Evolutionary conservation across 2,797 vertebrate species (phyloP), one percentile per base, ranked within the genome.

Genomic region (Chanos chanos): DNA sequence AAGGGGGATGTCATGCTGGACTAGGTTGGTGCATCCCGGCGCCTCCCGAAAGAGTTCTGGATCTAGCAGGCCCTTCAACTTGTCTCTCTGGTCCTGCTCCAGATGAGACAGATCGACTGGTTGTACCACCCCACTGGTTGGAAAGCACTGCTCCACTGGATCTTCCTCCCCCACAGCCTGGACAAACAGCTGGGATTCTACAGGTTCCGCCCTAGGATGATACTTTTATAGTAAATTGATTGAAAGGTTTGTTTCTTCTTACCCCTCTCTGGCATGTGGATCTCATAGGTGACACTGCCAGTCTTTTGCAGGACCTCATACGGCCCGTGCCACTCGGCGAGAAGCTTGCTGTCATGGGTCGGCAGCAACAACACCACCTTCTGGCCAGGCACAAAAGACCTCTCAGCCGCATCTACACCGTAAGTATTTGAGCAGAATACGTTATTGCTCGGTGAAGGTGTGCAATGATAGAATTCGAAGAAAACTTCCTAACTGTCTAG

Each of bases 321-420:
- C n/a, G n/a, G n/a, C n/a, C n/a, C n/a, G n/a, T n/a, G n/a, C n/a
- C n/a, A n/a, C n/a, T n/a, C n/a, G n/a, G n/a, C n/a, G n/a, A 56
- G 3, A 3, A 49, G 9, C 21, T 48, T 56, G 33, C 21, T 62
- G 10, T 48, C 51, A 19, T 5, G 22, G n/a, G 44, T 57, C 2
- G 66, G 44, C 1, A 68, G 41, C 5, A 68, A 8, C 1, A 68
- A 18, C n/a, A 50, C 5, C 27, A 62, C 66, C 15, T 57, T 12
- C 13, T 58, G 52, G 7, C 45, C 52, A 7, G 44, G 58, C 2
- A 25, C 1, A 1, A 68, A 22, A 1, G 6, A 15, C 16, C 43
- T 19, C 1, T 41, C 19, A 7, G 45, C 52, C 27, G 39, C 15
- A 1, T 34, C 39, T 1, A n/a, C n/a, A n/a, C n/a, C n/a, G n/a